Percentiles rank a stretch among this genome's conserved stretches.
Evolutionary conservation across 2,113 vertebrate species (phyloP).

Genomic region (Lipophrys pholis): DNA sequence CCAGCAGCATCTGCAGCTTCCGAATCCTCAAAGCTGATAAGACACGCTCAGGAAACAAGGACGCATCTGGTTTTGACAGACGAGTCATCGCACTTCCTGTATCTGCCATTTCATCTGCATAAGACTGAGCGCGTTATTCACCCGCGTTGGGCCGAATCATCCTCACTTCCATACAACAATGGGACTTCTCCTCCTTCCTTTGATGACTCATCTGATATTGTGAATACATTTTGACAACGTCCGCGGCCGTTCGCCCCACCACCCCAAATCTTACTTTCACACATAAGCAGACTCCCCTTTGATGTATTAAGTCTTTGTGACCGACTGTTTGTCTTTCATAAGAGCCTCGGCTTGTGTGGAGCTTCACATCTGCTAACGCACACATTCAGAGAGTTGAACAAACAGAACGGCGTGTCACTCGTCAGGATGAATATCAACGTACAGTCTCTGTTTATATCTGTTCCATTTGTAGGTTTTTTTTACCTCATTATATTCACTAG

Average conservation of each 20-base stretch:
- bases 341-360: constrained; percentile 4
- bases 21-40: constrained; percentile 36
- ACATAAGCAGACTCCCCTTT: constrained; percentile 13
- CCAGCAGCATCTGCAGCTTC: constrained; percentile 30
- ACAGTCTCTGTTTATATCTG: constrained; percentile 39
- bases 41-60: constrained; percentile 50
- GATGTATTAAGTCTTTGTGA: constrained; percentile 42
- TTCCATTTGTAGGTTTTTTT: no score
- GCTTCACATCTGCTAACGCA: constrained; percentile 16
- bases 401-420: constrained; percentile 4
- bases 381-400: constrained; percentile 21
- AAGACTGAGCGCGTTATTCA: constrained; percentile 45
- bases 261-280: constrained; percentile 16
- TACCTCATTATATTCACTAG: no score
- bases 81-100: constrained; percentile 28
- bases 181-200: constrained; percentile 13
- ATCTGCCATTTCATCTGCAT: constrained; percentile 54
- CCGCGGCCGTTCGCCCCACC: constrained; percentile 3
- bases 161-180: constrained; percentile 37
- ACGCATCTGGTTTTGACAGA: constrained; percentile 58
- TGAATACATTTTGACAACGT: constrained; percentile 50
- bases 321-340: constrained; percentile 31
- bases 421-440: constrained; percentile 30
- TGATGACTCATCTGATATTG: constrained; percentile 40
- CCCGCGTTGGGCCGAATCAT: constrained; percentile 51